phyloP scores from a whole-genome alignment of 1,140 invertebrate genomes.

The Eriosoma lanigerum region DNA sequence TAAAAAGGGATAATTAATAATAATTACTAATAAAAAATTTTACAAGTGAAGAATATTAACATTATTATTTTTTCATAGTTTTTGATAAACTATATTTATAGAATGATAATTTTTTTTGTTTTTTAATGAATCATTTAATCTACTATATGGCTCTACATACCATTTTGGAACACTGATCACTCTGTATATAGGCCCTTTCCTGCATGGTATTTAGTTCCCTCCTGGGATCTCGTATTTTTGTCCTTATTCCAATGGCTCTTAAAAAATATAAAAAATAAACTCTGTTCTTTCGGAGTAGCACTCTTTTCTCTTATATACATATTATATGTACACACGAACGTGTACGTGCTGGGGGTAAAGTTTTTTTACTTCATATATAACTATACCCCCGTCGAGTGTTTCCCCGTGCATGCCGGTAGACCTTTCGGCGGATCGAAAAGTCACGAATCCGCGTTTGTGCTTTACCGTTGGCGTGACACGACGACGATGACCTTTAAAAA shows the following conservation, averaged over 20 bases:
- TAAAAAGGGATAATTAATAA: no score
- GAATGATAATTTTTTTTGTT: no score
- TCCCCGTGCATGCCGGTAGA: neutral
- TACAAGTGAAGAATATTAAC: no score
- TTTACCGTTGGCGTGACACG: neutral
- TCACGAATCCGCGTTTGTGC: conserved; percentile 14
- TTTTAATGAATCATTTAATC: no score
- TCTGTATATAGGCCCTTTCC: neutral
- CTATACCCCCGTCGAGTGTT: conserved; percentile 20
- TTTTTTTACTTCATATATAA: conserved; percentile 9
- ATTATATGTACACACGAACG: neutral
- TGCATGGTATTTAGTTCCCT: neutral
- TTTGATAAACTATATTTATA: no score
- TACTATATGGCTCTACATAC: no score
- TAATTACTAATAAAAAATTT: no score
- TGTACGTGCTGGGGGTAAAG: neutral
- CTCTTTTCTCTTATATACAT: neutral
- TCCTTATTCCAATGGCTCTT: conserved; percentile 28
- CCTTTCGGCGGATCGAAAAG: conserved; percentile 47
- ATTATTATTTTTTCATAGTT: no score
- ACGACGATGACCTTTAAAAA: conserved; percentile 38
- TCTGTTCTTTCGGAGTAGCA: neutral
- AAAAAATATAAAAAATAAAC: no score
- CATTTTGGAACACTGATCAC: neutral
- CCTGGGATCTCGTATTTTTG: conserved; percentile 6